Evolutionary conservation across 2,888 invertebrate species (phyloP), one percentile per base, ranked within the genome.

Genomic region (Trissolcus brochymenae): DNA sequence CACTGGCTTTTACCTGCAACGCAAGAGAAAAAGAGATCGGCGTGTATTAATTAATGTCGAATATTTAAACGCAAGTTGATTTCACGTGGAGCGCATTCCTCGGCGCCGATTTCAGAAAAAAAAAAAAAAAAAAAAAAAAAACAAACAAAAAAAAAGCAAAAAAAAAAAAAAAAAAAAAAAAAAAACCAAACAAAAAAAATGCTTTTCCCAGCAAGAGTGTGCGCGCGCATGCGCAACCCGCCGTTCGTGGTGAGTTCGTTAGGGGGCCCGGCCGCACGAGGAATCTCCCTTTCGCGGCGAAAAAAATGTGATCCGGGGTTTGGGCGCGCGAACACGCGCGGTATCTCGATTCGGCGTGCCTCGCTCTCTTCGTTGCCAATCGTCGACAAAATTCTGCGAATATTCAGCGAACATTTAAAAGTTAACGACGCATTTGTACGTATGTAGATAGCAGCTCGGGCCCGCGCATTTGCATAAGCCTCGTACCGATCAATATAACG

Each of bases 271-370:
- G 43, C 43, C 4, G 13, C 13, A 13, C 14, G 43, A 43, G 43
- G 43, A 43, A 43, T 43, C 43, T 43, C 43, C 14, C 54, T 25
- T 13, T 29, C 41, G 41, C 40, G 35, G 56, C 21, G n/a, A 40
- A 40, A 76, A 70, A 76, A 70, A 76, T 76, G 65, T 53, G 75
- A 76, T 70, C 7, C 60, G 51, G 46, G 50, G 51, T 56, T 64
- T 56, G 55, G 50, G 60, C 16, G 64, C 76, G 70, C 70, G 65
- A 76, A 71, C 71, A 66, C 43, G 61, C 71, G 41, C 66, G 62
- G 71, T 76, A 76, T 76, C 76, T 76, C 76, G 76, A 71, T 71
- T 65, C 66, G 66, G 71, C 71, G 62, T 67, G 67, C 76, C 67
- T 72, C 25, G 2, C 25, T 2, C 25, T 25, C 25, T 6, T 6